Evolutionary conservation across 2,797 vertebrate species (phyloP), one percentile per base, ranked within the genome.

Genomic region (Pseudomugil gertrudae): DNA sequence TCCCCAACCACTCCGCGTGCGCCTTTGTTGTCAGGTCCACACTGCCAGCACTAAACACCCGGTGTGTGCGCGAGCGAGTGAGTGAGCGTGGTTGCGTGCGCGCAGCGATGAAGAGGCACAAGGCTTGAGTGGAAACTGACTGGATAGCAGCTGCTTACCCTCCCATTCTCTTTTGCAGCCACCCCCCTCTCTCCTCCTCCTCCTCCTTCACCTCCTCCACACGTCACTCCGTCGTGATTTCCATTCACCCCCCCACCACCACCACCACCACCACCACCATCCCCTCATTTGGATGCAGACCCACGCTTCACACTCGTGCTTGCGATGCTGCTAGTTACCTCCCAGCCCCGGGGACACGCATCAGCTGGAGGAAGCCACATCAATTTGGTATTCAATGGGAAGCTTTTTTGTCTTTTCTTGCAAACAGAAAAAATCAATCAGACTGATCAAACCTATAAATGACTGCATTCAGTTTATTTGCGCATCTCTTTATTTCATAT

Each of bases 161-260:
- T 81, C 86, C 83, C 84, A 57, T 73, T 76, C 79, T 67, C 51
- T 27, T 52, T 38, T 68, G 14, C 50, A 51, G 24, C 50, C 50
- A 26, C 13, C 9, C 48, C 63, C 79, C 82, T 85, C 90, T 90
- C 85, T 91, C 89, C 93, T 83, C 24, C 84, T 81, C 76, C 89
- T 67, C 84, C 62, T 66, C 76, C 92, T 83, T 84, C 85, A 78
- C 76, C 89, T 68, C 85, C 64, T 72, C 80, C 52, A 33, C 84
- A 89, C 88, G 91, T 84, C 93, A 88, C 89, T 84, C 81, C 77
- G 93, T 93, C 85, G 94, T 92, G 95, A 94, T 92, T 95, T 90
- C 89, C 94, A 94, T 92, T 85, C 87, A 93, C 89, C 79, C 82
- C 85, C 90, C 92, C 91, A 81, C 86, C n/a, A n/a, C n/a, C n/a